Base-by-base conservation (phyloP, 2,797 vertebrate genomes). In the Apogon talboti region DNA sequence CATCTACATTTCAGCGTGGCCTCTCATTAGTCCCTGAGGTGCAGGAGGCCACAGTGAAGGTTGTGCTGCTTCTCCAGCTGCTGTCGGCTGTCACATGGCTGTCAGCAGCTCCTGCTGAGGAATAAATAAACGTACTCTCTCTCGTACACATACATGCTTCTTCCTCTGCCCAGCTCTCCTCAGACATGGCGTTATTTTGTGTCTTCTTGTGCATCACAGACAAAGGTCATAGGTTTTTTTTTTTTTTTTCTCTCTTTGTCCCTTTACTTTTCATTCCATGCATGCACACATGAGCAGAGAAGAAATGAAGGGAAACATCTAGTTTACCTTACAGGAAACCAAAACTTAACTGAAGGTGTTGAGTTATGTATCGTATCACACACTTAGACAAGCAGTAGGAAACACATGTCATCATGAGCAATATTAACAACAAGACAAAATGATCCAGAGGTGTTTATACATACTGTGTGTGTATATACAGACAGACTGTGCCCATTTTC, bases 41-140 rank as follows among this genome's bases (percentile, higher is more conserved):
- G 37, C 58, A 38, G 28, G 62, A 59, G 50, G 68, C 47, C 71
- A 60, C 46, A 54, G 37, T 66, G 54, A 78, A 58, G 71, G 64
- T 65, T 51, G 53, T 57, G 48, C 49, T 77, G 81, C 63, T 71
- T 70, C 77, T 58, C 66, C 89, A 89, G 89, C 85, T 90, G 89
- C 82, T 84, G 73, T 72, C 54, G 64, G 66, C 63, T 74, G 79
- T 91, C 88, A 87, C 79, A 85, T 71, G 76, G 67, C 79, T 90
- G 81, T 92, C 90, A 89, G 78, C 83, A 65, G 71, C 59, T 69
- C 66, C 54, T 72, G 64, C 56, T 78, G 55, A 61, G 57, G 73
- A 86, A 80, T 75, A 83, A 81, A 85, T 66, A 76, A 67, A 76
- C 58, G 30, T 16, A 38, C 58, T 63, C 71, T 53, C 69, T 24